Evolutionary conservation across 2,888 invertebrate genomes (phyloP), one percentile per base, ranked within the genome.

Genomic region (Lymantria monacha): DNA sequence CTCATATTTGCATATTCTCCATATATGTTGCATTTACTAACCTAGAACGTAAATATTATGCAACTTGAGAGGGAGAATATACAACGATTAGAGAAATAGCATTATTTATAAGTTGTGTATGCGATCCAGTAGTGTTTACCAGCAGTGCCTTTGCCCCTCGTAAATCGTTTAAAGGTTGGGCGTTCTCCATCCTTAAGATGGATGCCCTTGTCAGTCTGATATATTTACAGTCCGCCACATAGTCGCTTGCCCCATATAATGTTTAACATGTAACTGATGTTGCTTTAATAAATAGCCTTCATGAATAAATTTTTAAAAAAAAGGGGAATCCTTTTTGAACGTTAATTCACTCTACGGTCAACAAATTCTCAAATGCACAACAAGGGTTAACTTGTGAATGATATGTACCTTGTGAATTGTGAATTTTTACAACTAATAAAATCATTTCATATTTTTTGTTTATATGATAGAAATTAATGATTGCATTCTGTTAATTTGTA

Each of bases 131-230:
- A 75, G 75, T 80, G 79, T 80, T 80, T 80, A 83, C 83, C 74
- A 77, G 72, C 66, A 66, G 72, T 77, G 76, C 74, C 73, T 78
- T 80, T 72, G 74, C 77, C 84, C 84, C 81, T 86, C 89, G 85
- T 90, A 88, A 90, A 90, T 90, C 90, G 85, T 84, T 85, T 86
- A 86, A 87, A 86, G 88, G 87, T 83, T 85, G 82, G 86, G 85
- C 86, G 85, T 83, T 81, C 81, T 81, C 80, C 81, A 81, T 85
- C 83, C 83, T 85, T 75, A 83, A 87, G 89, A 90, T 84, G 83
- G 82, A 90, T 90, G 85, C 80, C 79, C 85, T 79, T 82, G 84
- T 85, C 87, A 74, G 80, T 43, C 83, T 87, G 87, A 89, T 86
- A 85, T 88, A 89, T 89, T 83, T 85, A 86, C 87, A 83, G 83